Percentiles rank a stretch among this genome's conserved stretches.
Evolutionary conservation across 2,888 invertebrate species (phyloP).

Genomic region (Molanna angustata): DNA sequence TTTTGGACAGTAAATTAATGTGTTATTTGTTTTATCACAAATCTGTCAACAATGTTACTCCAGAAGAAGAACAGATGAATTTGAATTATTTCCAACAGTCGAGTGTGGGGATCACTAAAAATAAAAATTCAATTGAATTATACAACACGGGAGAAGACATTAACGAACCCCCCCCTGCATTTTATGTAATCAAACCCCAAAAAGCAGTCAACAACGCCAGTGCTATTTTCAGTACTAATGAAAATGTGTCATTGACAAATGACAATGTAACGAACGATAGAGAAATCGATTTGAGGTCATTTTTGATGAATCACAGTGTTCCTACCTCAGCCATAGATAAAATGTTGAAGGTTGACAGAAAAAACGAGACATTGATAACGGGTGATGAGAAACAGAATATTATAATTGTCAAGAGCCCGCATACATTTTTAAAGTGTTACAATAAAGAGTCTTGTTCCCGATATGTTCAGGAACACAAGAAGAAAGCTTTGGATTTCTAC

Average conservation of each 20-base stretch:
- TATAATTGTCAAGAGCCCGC: no score
- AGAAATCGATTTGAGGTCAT: no score
- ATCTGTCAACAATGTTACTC: slow-evolving; percentile 35
- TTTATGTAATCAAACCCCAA: slow-evolving; percentile 47
- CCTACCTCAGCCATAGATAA: no score
- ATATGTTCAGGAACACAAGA: slow-evolving; percentile 45
- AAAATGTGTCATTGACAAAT: neutral
- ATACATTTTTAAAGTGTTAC: slow-evolving; percentile 16
- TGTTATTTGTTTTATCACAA: slow-evolving; percentile 50
- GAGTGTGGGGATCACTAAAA: neutral
- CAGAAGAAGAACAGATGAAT: slow-evolving; percentile 9
- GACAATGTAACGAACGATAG: no score
- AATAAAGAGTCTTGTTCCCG: slow-evolving; percentile 38
- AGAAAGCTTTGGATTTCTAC: slow-evolving; percentile 52
- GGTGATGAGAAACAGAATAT: neutral
- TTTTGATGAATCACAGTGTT: no score
- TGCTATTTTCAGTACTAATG: neutral
- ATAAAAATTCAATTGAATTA: slow-evolving; percentile 9
- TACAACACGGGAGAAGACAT: slow-evolving; percentile 41
- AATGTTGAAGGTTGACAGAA: neutral
- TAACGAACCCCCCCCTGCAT: slow-evolving; percentile 48
- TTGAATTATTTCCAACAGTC: slow-evolving; percentile 36
- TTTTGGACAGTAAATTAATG: slow-evolving; percentile 47
- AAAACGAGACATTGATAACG: neutral
- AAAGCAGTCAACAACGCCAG: slow-evolving; percentile 5